Percentiles rank a stretch among this genome's conserved stretches.
These are phyloP conservation scores for human DNA, from an alignment of 2,113 vertebrate genomes.

Conservation along the genomic window GRCh38 chr20:44396501-44397000, in stretches of 20 bases:
- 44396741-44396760: no score
- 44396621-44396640: not conserved
- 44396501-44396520: no score
- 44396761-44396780: no score
- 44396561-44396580: not conserved
- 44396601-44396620: not conserved
- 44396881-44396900: not conserved
- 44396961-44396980: not conserved
- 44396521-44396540: not conserved
- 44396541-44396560: not conserved
- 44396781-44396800: not conserved
- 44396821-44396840: not conserved
- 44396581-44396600: not conserved
- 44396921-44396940: not conserved
- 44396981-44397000: not conserved
- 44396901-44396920: not conserved
- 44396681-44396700: not conserved
- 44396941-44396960: not conserved
- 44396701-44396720: not conserved
- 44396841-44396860: not conserved
- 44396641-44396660: not conserved
- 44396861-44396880: not conserved
- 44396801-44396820: not conserved
- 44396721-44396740: fast-evolving
- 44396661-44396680: not conserved